Evolutionary conservation across 2,113 vertebrate genomes (phyloP).

Genomic region (Melospiza georgiana): DNA sequence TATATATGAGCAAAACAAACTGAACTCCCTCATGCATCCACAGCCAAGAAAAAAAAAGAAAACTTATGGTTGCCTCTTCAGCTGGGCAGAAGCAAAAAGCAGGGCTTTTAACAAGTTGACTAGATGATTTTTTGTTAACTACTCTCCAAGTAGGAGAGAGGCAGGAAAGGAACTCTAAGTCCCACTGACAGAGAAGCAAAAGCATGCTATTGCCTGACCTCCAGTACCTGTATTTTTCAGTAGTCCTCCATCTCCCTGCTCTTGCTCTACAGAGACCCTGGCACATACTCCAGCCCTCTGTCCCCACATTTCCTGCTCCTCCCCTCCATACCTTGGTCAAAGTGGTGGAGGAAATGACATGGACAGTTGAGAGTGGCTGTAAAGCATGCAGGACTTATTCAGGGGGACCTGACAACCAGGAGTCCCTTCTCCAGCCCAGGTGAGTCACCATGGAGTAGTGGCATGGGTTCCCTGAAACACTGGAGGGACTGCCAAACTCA

Average conservation of each 20-base stretch:
- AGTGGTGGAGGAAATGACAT: not conserved
- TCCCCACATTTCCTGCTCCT: not conserved
- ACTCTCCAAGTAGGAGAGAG: not conserved
- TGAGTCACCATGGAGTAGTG: not conserved
- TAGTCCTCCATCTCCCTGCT: not conserved
- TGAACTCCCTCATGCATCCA: not conserved
- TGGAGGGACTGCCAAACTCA: not conserved
- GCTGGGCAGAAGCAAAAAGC: not conserved
- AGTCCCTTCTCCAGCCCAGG: not conserved
- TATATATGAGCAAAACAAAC: not conserved
- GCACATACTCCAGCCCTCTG: not conserved
- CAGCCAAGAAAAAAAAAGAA: not conserved
- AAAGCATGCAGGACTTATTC: not conserved
- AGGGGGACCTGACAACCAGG: not conserved
- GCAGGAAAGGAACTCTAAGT: not conserved
- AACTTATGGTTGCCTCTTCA: not conserved
- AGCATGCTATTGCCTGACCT: not conserved
- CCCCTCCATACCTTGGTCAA: not conserved
- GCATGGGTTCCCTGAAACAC: not conserved
- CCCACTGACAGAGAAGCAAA: not conserved
- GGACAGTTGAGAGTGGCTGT: rapidly evolving
- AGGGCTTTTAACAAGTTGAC: not conserved
- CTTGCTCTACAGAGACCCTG: not conserved
- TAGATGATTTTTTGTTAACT: not conserved
- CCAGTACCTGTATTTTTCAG: not conserved